These are phyloP conservation scores for Oxygymnocypris stewartii DNA, from an alignment of 2,113 vertebrate species.

Conservation along the genomic window DNA sequence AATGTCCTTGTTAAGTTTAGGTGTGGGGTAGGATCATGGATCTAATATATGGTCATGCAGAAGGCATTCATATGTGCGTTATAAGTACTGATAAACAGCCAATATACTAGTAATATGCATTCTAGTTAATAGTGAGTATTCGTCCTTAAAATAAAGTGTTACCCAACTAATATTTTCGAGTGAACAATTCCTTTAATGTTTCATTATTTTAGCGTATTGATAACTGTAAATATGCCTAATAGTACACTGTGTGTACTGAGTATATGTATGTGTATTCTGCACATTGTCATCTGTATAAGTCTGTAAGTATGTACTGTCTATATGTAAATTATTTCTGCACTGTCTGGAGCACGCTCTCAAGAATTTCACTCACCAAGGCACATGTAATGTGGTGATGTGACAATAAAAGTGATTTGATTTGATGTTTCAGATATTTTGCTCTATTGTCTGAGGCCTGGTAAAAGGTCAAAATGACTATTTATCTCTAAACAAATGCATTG, in stretches of 20 bases:
- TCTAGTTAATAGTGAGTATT: background rate
- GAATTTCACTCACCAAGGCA: too few relatives aligned
- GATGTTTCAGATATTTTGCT: background rate
- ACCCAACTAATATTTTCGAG: background rate
- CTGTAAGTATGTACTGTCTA: too few relatives aligned
- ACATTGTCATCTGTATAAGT: too few relatives aligned
- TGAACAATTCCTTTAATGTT: background rate
- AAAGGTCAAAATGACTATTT: background rate
- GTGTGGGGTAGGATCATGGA: background rate
- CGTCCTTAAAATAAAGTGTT: background rate
- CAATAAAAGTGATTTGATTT: background rate
- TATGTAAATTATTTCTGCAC: too few relatives aligned
- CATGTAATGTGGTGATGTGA: too few relatives aligned
- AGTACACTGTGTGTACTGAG: too few relatives aligned
- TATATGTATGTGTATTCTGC: too few relatives aligned
- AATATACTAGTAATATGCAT: background rate
- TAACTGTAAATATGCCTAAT: too few relatives aligned
- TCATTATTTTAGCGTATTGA: too few relatives aligned
- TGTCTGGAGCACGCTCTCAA: too few relatives aligned
- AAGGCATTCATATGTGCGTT: background rate
- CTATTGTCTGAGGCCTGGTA: background rate
- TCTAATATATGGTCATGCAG: background rate
- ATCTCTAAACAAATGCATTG: background rate
- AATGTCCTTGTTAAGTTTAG: background rate
- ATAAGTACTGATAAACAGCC: background rate